Evolutionary conservation across 2,113 vertebrate genomes (phyloP), one percentile per base, ranked within the genome.

Genomic region (Atlantisia rogersi): DNA sequence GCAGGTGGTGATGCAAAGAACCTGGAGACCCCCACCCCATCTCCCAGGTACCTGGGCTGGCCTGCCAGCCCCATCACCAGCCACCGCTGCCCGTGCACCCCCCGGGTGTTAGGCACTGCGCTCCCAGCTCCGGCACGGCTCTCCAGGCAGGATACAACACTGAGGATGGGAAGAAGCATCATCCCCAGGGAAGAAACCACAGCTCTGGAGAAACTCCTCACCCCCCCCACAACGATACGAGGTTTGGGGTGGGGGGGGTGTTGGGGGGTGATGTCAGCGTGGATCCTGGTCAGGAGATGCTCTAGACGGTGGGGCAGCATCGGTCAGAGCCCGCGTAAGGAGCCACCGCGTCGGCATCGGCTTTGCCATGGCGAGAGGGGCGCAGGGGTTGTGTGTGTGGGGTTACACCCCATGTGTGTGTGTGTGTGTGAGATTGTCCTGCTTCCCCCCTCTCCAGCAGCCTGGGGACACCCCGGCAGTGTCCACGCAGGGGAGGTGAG

Each of bases 31-130:
- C 9, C 37, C 35, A 39, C 39, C 11, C 8, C 40, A 40, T 46
- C 44, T 46, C 44, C 44, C 44, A 18, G 10, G 71, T 0, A 0
- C 81, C 53, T 0, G 4, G 90, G 90, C 90, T 94, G 92, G 90
- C 95, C 92, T 4, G 92, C 95, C 92, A 94, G 92, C 92, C 94
- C 77, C 11, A 4, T 28, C 70, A 21, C 14, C 12, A 22, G 40
- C 53, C 92, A 19, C 19, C 10, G 5, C 16, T 7, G 8, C 17
- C 91, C 29, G 24, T 22, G 3, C 76, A 32, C 9, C 44, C 44
- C 16, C 26, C n/a, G 3, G 1, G 40, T 59, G 21, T 53, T 32
- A 94, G 93, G 88, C 96, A 90, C 88, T 68, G 68, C 87, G 48
- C 73, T 59, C 87, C 81, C 19, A 1, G 70, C 85, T 73, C 75